phyloP scores from a whole-genome alignment of 23 tunicate species.

The Trididemnum miniatum region DNA sequence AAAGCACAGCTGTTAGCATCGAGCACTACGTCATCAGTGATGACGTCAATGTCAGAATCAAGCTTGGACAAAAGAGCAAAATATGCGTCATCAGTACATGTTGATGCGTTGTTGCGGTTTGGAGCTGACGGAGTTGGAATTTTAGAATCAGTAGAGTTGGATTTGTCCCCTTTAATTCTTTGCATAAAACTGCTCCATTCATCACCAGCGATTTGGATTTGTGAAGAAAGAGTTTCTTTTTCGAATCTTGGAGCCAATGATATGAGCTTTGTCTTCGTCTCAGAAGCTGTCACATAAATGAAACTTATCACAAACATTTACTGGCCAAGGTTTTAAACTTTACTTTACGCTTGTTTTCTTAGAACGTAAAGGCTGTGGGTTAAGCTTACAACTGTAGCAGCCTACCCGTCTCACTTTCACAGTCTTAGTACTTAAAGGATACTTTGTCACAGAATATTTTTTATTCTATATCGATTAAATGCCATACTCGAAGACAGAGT shows the following conservation, averaged over 20 bases:
- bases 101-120: neutral
- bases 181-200: neutral
- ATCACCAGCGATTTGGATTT: neutral
- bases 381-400: too few relatives aligned
- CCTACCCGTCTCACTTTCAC: too few relatives aligned
- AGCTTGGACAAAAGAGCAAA: neutral
- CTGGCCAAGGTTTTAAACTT: too few relatives aligned
- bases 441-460: too few relatives aligned
- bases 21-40: neutral
- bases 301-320: too few relatives aligned
- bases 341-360: too few relatives aligned
- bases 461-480: too few relatives aligned
- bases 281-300: too few relatives aligned
- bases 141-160: neutral
- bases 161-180: neutral
- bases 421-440: too few relatives aligned
- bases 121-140: neutral
- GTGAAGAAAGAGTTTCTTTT: neutral
- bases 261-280: too few relatives aligned
- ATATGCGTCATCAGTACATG: constrained; percentile 18
- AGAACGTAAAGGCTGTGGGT: too few relatives aligned
- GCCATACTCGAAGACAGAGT: too few relatives aligned
- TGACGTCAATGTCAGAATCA: neutral
- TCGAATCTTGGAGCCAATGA: constrained; percentile 6
- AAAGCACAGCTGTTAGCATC: neutral